These are phyloP conservation scores for Antidorcas marsupialis DNA, from an alignment of 2,113 vertebrate species.

Conservation along the genomic window DNA sequence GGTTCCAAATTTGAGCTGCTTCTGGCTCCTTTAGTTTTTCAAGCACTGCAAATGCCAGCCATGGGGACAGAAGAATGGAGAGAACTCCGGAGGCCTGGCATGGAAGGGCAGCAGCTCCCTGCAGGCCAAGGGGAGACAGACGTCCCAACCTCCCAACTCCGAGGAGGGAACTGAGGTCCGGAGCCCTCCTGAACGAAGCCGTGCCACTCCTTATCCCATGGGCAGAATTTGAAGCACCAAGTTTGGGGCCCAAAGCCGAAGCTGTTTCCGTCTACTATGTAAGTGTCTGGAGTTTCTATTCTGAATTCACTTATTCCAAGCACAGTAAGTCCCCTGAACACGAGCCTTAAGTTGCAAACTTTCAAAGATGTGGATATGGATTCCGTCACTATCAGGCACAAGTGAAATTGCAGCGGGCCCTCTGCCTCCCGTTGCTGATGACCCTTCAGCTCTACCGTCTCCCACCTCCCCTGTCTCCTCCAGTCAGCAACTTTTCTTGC, in stretches of 20 bases:
- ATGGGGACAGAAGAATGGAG: neutral
- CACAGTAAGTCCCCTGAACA: neutral
- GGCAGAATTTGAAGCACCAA: neutral
- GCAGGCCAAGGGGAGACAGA: neutral
- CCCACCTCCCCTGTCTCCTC: neutral
- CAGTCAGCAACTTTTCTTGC: neutral
- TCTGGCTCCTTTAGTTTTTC: neutral
- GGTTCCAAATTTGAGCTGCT: neutral
- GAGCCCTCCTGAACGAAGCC: rapidly evolving
- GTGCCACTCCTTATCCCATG: neutral
- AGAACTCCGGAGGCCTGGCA: neutral
- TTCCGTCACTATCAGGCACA: neutral
- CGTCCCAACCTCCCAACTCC: too few species aligned
- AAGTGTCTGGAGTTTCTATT: neutral
- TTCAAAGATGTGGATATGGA: neutral
- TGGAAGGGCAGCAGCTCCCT: neutral
- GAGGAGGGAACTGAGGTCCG: neutral
- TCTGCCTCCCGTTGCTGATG: neutral
- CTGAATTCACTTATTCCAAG: neutral
- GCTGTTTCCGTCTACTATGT: neutral
- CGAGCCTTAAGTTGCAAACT: neutral
- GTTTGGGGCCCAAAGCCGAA: neutral
- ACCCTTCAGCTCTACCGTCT: neutral
- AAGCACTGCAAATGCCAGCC: neutral
- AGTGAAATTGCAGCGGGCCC: neutral